Evolutionary conservation across 2,113 vertebrate species (phyloP).

Genomic region (Crocuta crocuta): DNA sequence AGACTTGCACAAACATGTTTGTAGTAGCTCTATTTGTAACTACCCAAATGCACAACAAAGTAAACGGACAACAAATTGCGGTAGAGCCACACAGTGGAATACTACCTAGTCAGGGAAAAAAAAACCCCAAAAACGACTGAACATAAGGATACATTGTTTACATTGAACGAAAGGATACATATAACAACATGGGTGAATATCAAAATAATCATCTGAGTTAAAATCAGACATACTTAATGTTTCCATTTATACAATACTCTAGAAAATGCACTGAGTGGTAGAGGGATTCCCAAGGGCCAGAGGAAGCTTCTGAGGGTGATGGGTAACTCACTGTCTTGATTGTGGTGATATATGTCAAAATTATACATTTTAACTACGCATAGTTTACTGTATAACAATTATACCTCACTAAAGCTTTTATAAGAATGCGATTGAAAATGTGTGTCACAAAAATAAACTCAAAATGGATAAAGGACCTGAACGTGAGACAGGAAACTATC

Average conservation of each 20-base stretch:
- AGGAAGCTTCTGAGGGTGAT: neutral
- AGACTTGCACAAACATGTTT: neutral
- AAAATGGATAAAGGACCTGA: too few species aligned
- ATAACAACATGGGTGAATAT: neutral
- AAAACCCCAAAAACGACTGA: neutral
- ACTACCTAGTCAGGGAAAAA: neutral
- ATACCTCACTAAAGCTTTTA: neutral
- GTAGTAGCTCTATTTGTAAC: neutral
- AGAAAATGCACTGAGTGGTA: neutral
- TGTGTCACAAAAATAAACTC: too few species aligned
- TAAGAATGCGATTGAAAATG: neutral
- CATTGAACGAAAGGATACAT: neutral
- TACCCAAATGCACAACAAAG: neutral
- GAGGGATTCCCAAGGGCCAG: neutral
- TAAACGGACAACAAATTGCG: neutral
- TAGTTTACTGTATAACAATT: neutral
- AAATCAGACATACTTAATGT: neutral
- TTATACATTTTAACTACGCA: neutral
- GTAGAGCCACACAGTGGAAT: neutral
- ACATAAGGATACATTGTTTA: too few species aligned
- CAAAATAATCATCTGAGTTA: neutral
- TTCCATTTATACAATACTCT: neutral
- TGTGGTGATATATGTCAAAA: neutral
- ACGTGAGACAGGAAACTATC: too few species aligned
- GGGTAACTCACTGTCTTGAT: neutral